These are phyloP conservation scores for Tragulus kanchil DNA, from an alignment of 2,113 vertebrate genomes.

Conservation along the genomic window DNA sequence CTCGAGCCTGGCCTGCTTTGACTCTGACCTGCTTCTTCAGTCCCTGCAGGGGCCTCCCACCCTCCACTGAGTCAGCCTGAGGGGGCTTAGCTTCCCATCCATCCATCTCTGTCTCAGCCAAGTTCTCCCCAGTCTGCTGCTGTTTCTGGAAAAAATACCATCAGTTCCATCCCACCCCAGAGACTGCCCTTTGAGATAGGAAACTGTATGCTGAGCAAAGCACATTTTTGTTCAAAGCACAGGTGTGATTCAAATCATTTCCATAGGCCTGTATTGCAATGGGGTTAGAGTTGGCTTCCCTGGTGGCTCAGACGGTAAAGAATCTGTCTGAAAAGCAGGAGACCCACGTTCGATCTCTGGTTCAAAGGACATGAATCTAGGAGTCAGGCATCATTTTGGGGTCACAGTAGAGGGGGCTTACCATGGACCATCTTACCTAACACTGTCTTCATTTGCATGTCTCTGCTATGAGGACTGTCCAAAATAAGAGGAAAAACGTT, in stretches of 20 bases:
- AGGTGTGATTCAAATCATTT: slow-evolving; percentile 5
- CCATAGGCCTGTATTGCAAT: background rate
- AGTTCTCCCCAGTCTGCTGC: background rate
- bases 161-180: slow-evolving; percentile 40
- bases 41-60: too few relatives aligned
- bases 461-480: background rate
- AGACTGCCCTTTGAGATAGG: slow-evolving; percentile 52
- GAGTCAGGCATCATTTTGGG: background rate
- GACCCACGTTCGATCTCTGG: background rate
- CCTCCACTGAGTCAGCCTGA: background rate
- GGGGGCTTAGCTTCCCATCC: background rate
- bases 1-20: background rate
- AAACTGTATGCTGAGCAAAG: slow-evolving; percentile 34
- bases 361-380: background rate
- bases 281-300: background rate
- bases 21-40: background rate
- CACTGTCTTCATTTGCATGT: background rate
- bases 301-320: background rate
- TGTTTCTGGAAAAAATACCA: slow-evolving; percentile 32
- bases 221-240: slow-evolving; percentile 35
- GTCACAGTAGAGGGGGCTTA: background rate
- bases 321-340: background rate
- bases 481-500: background rate
- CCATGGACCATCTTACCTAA: background rate
- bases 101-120: background rate